Evolutionary conservation across 35 echinoderm and acorn worm species (phyloP), one percentile per base, ranked within the genome.

Genomic region (Apostichopus californicus): DNA sequence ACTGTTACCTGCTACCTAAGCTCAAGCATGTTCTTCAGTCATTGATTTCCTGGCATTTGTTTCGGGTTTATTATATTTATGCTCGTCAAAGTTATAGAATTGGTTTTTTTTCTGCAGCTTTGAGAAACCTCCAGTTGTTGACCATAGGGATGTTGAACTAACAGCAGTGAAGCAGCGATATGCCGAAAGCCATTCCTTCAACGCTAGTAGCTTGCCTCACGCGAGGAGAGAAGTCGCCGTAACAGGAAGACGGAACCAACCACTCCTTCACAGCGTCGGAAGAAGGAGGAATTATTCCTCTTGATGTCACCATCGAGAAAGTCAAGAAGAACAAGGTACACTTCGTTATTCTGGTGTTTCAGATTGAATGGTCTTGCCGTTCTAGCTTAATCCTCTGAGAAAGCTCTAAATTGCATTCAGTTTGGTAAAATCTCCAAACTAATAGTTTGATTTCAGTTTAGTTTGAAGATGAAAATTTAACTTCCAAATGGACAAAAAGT

Each of bases 81-180:
- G 28, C 2, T 34, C 28, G 1, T 34, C 28, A 34, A 34, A 34
- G 28, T 34, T 34, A 34, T 34, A 34, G 28, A 34, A 34, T 2
- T 34, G 28, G 1, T 34, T 34, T 34, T 34, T 34, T 53, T 73
- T 15, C 6, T 78, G 20, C 84, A 99, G 97, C 91, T 99, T 99
- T 87, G 57, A 80, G 1, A 95, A 95, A 22, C 55, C 92, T 5
- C 93, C 97, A 9, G 26, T 99, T n/a, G 89, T 90, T 21, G 97
- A 99, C 65, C 97, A 99, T 57, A 91, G 97, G 15, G 95, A 99
- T 28, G 89, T 96, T 11, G 94, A 77, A n/a, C 89, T 99, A 75
- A 81, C 93, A 46, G 97, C 97, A 5, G 95, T 99, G 5, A 96
- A 94, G 78, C 91, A 99, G 77, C 86, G 97, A 18, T 99, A 96